A percentile compares a stretch with the other conserved stretches of the same genome.
phyloP scores from a whole-genome alignment of 2,113 vertebrate genomes.

The Istiophorus platypterus region DNA sequence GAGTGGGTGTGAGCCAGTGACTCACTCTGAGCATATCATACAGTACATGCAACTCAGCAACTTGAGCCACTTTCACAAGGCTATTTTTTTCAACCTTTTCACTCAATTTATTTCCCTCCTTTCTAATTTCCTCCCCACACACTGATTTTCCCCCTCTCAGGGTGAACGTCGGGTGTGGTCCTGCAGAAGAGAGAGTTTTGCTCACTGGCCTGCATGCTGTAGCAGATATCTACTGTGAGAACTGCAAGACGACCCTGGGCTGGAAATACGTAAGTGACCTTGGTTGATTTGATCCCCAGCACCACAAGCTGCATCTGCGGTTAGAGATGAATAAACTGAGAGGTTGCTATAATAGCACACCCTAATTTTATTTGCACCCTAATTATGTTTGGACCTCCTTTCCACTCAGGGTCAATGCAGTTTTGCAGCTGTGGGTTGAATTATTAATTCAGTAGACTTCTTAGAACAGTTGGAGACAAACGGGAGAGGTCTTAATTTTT shows the following conservation, averaged over 20 bases:
- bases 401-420: slow-evolving; percentile 20
- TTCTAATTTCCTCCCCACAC: background rate
- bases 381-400: slow-evolving; percentile 54
- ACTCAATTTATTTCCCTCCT: background rate
- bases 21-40: slow-evolving; percentile 44
- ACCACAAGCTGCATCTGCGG: slow-evolving; percentile 40
- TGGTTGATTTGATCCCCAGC: slow-evolving; percentile 27
- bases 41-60: slow-evolving; percentile 4
- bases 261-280: slow-evolving; percentile 97
- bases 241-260: slow-evolving; percentile 99
- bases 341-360: slow-evolving; percentile 41
- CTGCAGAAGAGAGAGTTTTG: slow-evolving; percentile 96
- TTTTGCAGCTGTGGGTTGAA: slow-evolving; percentile 25
- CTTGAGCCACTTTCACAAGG: slow-evolving; percentile 17
- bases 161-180: slow-evolving; percentile 98
- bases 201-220: slow-evolving; percentile 97
- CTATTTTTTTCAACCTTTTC: background rate
- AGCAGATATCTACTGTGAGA: slow-evolving; percentile 99
- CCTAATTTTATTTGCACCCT: slow-evolving; percentile 56
- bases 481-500: slow-evolving; percentile 10
- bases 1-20: slow-evolving; percentile 63
- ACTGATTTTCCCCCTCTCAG: slow-evolving; percentile 72
- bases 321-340: slow-evolving; percentile 35
- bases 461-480: slow-evolving; percentile 5
- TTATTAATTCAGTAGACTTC: slow-evolving; percentile 17